These are phyloP conservation scores for Crax fasciolata DNA, from an alignment of 2,797 vertebrate genomes.

Conservation along the genomic window DNA sequence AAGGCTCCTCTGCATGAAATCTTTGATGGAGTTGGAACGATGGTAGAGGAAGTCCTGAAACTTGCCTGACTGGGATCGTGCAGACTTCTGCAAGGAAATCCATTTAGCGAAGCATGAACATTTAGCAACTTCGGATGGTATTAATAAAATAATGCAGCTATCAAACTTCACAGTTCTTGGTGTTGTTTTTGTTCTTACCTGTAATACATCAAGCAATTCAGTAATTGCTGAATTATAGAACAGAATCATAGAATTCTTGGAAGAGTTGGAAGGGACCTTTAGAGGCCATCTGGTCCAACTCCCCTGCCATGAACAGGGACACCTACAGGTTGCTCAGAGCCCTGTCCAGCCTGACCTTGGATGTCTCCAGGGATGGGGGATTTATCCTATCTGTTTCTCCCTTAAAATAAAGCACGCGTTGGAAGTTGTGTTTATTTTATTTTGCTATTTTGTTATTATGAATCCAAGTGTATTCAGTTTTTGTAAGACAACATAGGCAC, in stretches of 20 bases:
- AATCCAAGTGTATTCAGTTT: background rate
- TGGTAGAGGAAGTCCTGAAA: slow-evolving; percentile 88
- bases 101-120: background rate
- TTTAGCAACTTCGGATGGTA: background rate
- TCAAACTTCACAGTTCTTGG: background rate
- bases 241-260: no score
- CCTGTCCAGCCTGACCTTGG: no score
- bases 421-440: background rate
- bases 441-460: accelerated
- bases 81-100: background rate
- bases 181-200: background rate
- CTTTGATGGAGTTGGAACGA: slow-evolving; percentile 85
- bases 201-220: background rate
- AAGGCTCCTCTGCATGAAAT: slow-evolving; percentile 85
- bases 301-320: no score
- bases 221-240: background rate
- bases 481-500: background rate
- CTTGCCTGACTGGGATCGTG: slow-evolving; percentile 76
- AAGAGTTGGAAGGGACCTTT: no score
- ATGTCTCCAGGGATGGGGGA: no score
- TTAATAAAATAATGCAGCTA: slow-evolving; percentile 48
- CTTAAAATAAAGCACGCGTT: background rate
- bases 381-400: background rate
- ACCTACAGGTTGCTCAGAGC: no score
- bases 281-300: no score